Conservation (phyloP, 2,113 vertebrate genomes). For the Pollachius pollachius region DNA sequence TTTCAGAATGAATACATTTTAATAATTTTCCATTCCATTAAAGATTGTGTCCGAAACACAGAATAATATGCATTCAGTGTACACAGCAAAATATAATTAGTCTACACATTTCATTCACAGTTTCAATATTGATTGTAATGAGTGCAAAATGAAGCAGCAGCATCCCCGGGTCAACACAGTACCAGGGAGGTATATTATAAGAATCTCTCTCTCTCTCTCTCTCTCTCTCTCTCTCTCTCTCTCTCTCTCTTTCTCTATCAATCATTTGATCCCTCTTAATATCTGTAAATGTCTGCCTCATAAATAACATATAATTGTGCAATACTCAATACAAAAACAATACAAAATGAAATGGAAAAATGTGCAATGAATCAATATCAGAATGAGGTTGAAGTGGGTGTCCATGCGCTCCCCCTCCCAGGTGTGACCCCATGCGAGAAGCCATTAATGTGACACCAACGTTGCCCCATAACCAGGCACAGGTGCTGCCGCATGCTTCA, state of each 20-base stretch:
- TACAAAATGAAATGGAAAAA: no score
- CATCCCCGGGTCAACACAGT: slow-evolving; percentile 2
- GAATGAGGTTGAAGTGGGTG: slow-evolving; percentile 54
- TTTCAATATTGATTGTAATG: background rate
- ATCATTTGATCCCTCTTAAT: no score
- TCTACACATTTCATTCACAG: slow-evolving; percentile 4
- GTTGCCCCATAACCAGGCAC: slow-evolving; percentile 62
- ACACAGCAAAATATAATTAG: background rate
- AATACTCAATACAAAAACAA: no score
- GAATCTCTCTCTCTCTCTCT: no score
- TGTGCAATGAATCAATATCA: slow-evolving; percentile 22
- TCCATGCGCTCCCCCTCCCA: slow-evolving; percentile 54
- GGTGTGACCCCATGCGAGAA: slow-evolving; percentile 56
- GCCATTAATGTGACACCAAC: slow-evolving; percentile 58
- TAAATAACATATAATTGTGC: no score
- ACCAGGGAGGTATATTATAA: background rate
- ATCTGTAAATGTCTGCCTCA: no score
- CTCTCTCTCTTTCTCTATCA: no score
- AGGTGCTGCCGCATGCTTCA: slow-evolving; percentile 57
- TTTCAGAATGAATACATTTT: background rate
- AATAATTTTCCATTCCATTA: background rate
- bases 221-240: no score
- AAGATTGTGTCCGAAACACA: background rate
- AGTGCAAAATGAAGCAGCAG: slow-evolving; percentile 6
- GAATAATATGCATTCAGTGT: background rate